Base-by-base conservation (phyloP, 2,888 invertebrate species). In the Oxystoma pomonae region DNA sequence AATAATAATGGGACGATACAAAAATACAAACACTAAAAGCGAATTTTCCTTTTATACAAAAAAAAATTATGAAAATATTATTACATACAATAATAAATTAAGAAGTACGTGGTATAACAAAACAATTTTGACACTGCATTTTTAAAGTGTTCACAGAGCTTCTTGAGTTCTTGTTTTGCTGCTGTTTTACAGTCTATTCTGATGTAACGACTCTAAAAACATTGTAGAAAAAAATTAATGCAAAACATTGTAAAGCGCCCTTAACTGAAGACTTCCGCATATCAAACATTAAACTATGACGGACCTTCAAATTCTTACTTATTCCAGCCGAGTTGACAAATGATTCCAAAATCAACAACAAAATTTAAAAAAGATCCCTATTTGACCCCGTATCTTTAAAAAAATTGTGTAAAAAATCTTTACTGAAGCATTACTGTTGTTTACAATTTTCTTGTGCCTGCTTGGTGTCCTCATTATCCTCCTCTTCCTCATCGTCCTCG, bases 401-500 rank as follows among this genome's bases (percentile, higher is more conserved):
- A 35, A 35, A 35, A 35, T 35, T 35, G 35, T 7, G 12, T 35
- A 35, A 35, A 35, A 35, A 35, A 35, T 35, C 35, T 35, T 35
- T 35, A 35, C 35, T 7, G 35, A 35, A 12, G 3, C 35, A 35
- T 20, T 77, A 79, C 72, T 79, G 79, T 69, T 78, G 79, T 68
- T 79, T 78, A 71, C 79, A 79, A 62, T 78, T 77, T 64, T 76
- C 76, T 70, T 64, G 67, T 55, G 67, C 71, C 67, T 73, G 75
- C 55, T 74, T 71, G 55, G 74, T 70, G 78, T 82, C 75, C 81
- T 82, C 75, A 68, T 88, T 88, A 63, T 88, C 88, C 22, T 83
- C 82, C 61, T 83, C 83, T 66, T 87, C 83, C 65, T 87, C 87
- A 69, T 87, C 88, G 64, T 87, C 88, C 67, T 90, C 89, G 65